Conservation (phyloP, 1,140 invertebrate genomes). For the Neodiprion lecontei region DNA sequence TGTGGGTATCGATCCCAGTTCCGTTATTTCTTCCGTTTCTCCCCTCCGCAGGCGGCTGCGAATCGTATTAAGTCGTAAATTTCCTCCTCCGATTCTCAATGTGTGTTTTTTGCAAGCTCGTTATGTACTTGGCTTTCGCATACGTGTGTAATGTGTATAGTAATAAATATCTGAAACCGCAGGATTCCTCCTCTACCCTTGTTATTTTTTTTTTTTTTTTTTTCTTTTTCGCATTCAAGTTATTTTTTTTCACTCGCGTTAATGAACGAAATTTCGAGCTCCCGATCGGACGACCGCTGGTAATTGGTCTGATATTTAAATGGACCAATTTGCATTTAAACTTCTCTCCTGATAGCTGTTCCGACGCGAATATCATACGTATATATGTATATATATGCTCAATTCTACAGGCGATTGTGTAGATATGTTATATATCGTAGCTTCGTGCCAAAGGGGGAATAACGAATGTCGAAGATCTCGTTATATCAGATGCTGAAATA, state of each 20-base stretch:
- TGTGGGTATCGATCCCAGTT: not conserved
- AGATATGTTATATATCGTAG: no score
- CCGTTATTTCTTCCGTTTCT: not conserved
- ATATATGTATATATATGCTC: no score
- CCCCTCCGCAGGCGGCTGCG: not conserved
- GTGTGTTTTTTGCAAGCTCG: slow-evolving; percentile 1
- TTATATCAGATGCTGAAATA: no score
- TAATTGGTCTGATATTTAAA: slow-evolving; percentile 14
- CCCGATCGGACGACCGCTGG: not conserved
- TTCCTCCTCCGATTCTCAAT: not conserved
- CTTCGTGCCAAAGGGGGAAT: no score
- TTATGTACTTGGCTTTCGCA: not conserved
- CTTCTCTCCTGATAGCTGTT: not conserved
- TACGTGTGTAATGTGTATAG: not conserved
- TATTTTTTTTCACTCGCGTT: not conserved
- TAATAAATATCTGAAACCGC: not conserved
- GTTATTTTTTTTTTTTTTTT: not conserved
- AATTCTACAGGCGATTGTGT: no score
- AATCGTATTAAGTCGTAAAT: slow-evolving; percentile 9
- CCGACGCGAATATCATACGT: not conserved
- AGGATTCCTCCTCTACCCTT: not conserved
- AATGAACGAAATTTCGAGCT: not conserved
- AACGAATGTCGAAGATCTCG: no score
- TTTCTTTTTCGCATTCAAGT: not conserved
- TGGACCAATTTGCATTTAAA: slow-evolving; percentile 11